phyloP scores from a whole-genome alignment of 1,140 invertebrate genomes.

The Philopotamus ludificatus region DNA sequence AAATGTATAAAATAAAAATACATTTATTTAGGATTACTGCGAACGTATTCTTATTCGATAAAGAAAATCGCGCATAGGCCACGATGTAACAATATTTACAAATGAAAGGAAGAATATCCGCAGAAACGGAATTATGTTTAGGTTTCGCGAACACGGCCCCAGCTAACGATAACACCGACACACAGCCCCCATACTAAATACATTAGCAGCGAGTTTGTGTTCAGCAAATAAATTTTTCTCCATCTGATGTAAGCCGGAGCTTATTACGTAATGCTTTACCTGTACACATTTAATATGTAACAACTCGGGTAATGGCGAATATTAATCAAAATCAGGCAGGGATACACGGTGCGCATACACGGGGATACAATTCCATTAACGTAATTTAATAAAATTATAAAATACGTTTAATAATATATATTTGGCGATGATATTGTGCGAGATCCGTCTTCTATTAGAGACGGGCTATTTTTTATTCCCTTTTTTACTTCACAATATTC shows the following conservation, averaged over 20 bases:
- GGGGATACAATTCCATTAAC: too few species aligned
- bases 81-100: background rate
- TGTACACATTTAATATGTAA: conserved; percentile 17
- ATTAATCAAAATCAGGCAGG: conserved; percentile 14
- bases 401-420: too few species aligned
- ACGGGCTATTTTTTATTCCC: conserved; percentile 9
- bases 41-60: conserved; percentile 14
- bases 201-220: background rate
- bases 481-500: conserved; percentile 19
- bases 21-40: too few species aligned
- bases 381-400: too few species aligned
- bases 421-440: too few species aligned
- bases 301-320: conserved; percentile 17
- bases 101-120: conserved; percentile 7
- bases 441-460: conserved; percentile 12
- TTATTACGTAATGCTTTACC: background rate
- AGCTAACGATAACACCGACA: conserved; percentile 14
- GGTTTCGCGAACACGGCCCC: background rate
- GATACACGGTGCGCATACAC: background rate
- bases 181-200: background rate
- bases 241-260: background rate
- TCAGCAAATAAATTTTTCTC: background rate
- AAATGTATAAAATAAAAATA: too few species aligned
- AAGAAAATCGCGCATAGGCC: conserved; percentile 1
- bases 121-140: conserved; percentile 15